Percentiles rank a stretch among this genome's conserved stretches.
These are phyloP conservation scores for Didymodactylos carnosus DNA, from an alignment of 2,888 invertebrate species.

Conservation along the genomic window DNA sequence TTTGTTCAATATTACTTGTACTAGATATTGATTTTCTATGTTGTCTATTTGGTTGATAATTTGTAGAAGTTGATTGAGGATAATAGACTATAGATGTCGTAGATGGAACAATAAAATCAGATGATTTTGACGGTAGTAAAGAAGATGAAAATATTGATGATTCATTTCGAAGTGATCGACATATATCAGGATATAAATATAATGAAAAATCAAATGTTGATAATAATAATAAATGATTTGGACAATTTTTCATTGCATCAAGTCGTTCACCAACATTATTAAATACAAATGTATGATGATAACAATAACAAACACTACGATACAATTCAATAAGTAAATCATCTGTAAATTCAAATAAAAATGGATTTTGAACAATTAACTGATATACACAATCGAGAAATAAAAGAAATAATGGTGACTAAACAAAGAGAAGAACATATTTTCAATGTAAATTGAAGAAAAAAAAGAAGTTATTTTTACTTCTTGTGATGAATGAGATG, in stretches of 20 bases:
- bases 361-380: conserved; percentile 70
- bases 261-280: conserved; percentile 63
- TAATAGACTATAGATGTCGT: not conserved
- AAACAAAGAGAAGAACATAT: conserved; percentile 27
- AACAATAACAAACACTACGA: conserved; percentile 69
- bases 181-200: not conserved
- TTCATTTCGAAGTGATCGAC: not conserved
- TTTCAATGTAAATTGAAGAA: not conserved
- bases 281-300: conserved; percentile 63
- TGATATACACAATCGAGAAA: conserved; percentile 86
- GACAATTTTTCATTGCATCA: not conserved
- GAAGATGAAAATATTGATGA: not conserved
- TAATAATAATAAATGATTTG: not conserved
- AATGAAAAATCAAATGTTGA: not conserved
- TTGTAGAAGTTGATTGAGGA: not conserved
- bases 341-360: conserved; percentile 85
- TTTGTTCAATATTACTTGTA: no score
- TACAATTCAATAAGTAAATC: conserved; percentile 64
- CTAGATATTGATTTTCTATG: no score
- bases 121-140: not conserved
- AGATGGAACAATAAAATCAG: no score
- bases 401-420: conserved; percentile 72
- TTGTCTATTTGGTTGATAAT: no score
- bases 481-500: conserved; percentile 20
- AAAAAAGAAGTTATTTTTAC: not conserved